Evolutionary conservation across 37 sponge, comb jelly and placozoan genomes (phyloP).

Genomic region (Hexactinellida sp.): DNA sequence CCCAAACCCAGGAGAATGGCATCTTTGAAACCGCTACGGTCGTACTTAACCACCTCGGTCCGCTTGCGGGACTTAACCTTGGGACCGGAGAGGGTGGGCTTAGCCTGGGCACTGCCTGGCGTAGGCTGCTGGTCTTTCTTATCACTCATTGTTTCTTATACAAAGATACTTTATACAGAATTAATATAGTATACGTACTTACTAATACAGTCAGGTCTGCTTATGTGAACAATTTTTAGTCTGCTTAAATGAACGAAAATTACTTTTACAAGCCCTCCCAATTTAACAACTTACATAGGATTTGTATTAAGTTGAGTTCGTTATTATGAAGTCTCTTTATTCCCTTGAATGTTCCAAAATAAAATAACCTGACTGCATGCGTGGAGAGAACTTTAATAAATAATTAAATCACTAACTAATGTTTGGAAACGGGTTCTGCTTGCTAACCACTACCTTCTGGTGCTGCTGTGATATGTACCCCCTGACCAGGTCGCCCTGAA

Average conservation of each 20-base stretch:
- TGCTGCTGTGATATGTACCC: conserved; percentile 93
- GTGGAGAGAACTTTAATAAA: not conserved
- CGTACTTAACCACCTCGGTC: conserved; percentile 82
- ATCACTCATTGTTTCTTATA: too few species aligned
- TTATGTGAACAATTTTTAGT: too few species aligned
- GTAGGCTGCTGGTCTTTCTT: not conserved
- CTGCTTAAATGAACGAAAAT: too few species aligned
- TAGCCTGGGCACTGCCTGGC: not conserved
- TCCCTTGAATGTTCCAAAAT: too few species aligned
- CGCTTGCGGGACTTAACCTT: conserved; percentile 76
- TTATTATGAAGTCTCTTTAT: too few species aligned
- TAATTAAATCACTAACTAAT: not conserved
- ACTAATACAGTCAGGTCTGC: too few species aligned
- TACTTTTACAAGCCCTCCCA: too few species aligned
- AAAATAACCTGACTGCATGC: too few species aligned
- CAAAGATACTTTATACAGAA: too few species aligned
- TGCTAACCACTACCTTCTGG: conserved; percentile 94
- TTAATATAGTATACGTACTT: not conserved
- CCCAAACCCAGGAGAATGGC: conserved; percentile 57
- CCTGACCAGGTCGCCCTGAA: conserved; percentile 67
- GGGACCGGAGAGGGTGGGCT: conserved; percentile 69
- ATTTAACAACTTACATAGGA: too few species aligned
- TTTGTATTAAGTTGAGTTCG: too few species aligned
- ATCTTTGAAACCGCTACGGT: conserved; percentile 65
- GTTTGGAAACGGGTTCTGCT: conserved; percentile 75